Evolutionary conservation across 2,888 invertebrate species (phyloP).

Genomic region (Idaea biselata): DNA sequence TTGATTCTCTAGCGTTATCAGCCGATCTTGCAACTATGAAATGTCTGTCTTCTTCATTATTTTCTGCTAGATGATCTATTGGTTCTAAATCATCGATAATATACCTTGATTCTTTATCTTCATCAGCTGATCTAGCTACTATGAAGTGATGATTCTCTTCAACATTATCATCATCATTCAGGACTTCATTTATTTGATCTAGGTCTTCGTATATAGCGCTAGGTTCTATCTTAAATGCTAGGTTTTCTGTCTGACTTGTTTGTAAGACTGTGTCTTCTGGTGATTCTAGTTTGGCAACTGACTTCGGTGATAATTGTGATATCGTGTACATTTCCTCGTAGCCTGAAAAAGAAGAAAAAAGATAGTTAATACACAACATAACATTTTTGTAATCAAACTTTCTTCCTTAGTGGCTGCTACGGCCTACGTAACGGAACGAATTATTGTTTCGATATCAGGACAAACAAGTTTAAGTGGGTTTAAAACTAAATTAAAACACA

Average conservation of each 20-base stretch:
- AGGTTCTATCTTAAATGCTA: slow-evolving; percentile 67
- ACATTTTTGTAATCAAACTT: not conserved
- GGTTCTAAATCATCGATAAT: slow-evolving; percentile 40
- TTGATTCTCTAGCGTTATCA: slow-evolving; percentile 68
- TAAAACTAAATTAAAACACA: too few species aligned
- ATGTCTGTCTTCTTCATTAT: slow-evolving; percentile 55
- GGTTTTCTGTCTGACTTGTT: slow-evolving; percentile 56
- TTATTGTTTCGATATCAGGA: too few species aligned
- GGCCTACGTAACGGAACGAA: too few species aligned
- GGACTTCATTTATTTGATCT: slow-evolving; percentile 31
- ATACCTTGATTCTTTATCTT: slow-evolving; percentile 54
- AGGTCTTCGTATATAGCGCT: slow-evolving; percentile 49
- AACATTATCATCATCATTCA: slow-evolving; percentile 5
- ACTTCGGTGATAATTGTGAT: slow-evolving; percentile 86
- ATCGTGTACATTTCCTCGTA: slow-evolving; percentile 80
- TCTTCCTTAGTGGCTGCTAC: too few species aligned
- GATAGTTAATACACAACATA: not conserved
- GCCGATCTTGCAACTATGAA: slow-evolving; percentile 78
- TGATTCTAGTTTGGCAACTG: slow-evolving; percentile 53
- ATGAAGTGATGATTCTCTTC: slow-evolving; percentile 21
- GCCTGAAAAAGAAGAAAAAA: slow-evolving; percentile 60
- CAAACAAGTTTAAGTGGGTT: too few species aligned
- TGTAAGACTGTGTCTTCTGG: slow-evolving; percentile 49
- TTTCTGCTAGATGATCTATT: slow-evolving; percentile 35
- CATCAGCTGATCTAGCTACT: not conserved